A percentile compares a stretch with the other conserved stretches of the same genome.
phyloP scores from a whole-genome alignment of 30 jellyfish, hydroid and myxozoan genomes.

The Aurelia sp. region DNA sequence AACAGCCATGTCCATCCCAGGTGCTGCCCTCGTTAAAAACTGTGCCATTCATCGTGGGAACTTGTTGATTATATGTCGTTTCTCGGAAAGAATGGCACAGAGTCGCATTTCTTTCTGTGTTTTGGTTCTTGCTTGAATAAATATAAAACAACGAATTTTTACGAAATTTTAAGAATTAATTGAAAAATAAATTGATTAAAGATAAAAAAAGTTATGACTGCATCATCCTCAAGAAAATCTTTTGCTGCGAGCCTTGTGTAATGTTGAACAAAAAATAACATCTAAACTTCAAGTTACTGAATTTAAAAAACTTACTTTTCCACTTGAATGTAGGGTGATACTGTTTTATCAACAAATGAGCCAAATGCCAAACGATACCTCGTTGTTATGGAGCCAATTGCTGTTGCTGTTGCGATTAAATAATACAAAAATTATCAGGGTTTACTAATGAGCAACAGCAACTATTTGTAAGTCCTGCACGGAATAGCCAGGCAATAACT shows the following conservation, averaged over 20 bases:
- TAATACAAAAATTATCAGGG: neutral
- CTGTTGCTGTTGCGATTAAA: slow-evolving; percentile 56
- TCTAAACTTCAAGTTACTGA: neutral
- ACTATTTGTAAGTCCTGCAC: neutral
- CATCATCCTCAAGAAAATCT: neutral
- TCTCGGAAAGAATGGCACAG: too few species aligned
- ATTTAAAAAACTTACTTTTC: slow-evolving; percentile 49
- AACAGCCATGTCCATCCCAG: too few species aligned
- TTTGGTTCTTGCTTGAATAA: too few species aligned
- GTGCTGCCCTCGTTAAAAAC: too few species aligned
- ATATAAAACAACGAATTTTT: too few species aligned
- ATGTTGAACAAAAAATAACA: neutral
- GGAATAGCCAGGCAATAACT: too few species aligned
- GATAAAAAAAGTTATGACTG: neutral
- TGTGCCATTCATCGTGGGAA: too few species aligned
- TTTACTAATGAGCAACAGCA: neutral
- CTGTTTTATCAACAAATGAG: slow-evolving; percentile 91
- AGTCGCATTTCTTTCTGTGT: too few species aligned
- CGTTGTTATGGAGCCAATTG: slow-evolving; percentile 81
- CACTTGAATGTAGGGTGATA: slow-evolving; percentile 80
- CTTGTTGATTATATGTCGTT: too few species aligned
- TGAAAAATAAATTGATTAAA: too few species aligned
- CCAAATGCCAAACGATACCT: slow-evolving; percentile 90
- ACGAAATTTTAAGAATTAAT: too few species aligned
- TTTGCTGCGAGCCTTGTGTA: neutral